phyloP scores from a whole-genome alignment of 2,888 invertebrate genomes.

The Cosmopolites sordidus region DNA sequence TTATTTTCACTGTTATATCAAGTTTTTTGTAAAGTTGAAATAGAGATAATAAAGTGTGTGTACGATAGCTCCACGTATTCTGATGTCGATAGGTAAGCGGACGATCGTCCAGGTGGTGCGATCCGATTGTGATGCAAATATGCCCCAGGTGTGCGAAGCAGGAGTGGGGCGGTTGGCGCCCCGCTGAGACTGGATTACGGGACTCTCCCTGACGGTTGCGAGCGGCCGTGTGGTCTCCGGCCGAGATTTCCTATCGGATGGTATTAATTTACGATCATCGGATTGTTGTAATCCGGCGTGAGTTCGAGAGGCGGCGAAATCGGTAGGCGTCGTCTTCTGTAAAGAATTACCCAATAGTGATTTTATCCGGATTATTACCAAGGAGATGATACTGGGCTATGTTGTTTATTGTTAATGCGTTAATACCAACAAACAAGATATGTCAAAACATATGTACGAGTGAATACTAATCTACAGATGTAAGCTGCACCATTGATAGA shows the following conservation, averaged over 20 bases:
- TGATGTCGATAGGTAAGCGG: not conserved
- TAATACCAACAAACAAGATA: too few relatives aligned
- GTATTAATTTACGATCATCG: slow-evolving; percentile 19
- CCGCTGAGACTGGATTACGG: slow-evolving; percentile 16
- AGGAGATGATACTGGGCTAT: too few relatives aligned
- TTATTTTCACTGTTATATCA: too few relatives aligned
- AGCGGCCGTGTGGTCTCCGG: slow-evolving; percentile 13
- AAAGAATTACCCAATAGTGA: not conserved
- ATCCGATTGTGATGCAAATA: slow-evolving; percentile 22
- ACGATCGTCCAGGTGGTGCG: slow-evolving; percentile 20
- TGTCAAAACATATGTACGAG: too few relatives aligned
- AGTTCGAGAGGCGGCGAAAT: slow-evolving; percentile 1
- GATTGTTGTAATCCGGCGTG: slow-evolving; percentile 10
- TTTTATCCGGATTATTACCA: not conserved
- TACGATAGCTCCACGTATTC: too few relatives aligned
- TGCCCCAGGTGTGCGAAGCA: slow-evolving; percentile 20
- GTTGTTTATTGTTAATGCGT: too few relatives aligned
- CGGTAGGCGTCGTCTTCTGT: not conserved
- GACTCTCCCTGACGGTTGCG: slow-evolving; percentile 5
- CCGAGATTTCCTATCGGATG: slow-evolving; percentile 19
- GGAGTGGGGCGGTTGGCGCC: slow-evolving; percentile 13
- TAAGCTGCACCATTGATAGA: too few relatives aligned
- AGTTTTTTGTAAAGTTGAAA: too few relatives aligned
- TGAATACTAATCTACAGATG: too few relatives aligned
- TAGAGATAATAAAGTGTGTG: too few relatives aligned